Evolutionary conservation across 2,888 invertebrate species (phyloP), one percentile per base, ranked within the genome.

Genomic region (Nymphalis urticae): DNA sequence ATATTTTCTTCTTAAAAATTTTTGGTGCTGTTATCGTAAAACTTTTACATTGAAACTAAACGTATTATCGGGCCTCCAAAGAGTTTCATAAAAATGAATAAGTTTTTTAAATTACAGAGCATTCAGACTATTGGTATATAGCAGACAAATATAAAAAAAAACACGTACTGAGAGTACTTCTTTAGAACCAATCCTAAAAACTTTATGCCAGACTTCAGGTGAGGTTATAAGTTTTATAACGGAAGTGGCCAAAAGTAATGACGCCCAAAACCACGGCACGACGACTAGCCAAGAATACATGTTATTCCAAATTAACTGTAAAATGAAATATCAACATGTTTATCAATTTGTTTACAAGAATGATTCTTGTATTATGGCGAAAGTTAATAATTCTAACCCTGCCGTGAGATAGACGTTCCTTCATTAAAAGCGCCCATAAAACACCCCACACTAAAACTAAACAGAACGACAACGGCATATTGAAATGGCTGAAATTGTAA

Each of bases 271-370:
- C 79, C 85, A 85, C 2, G 92, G 91, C 50, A 90, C 70, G 2
- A 79, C 64, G 58, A 84, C 67, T 59, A 89, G 75, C 85, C 88
- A 88, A 10, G 78, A 68, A n/a, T 79, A 73, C 63, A 82, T 76
- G 65, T 89, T 92, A 75, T 91, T 92, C 89, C 88, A 92, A 48
- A 89, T 78, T 68, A 71, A 74, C 92, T 92, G 72, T 72, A 84
- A 84, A 51, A 32, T 56, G 8, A 32, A 56, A 17, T 24, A 17
- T 27, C 17, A 6, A 32, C 9, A 16, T 8, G 4, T 1, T 10
- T 19, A 5, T 21, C 10, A 19, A 21, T 21, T 9, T 51, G 19
- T 19, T 19, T 5, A 19, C 10, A 51, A 51, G 9, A 2, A 50
- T 19, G 8, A 42, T 42, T 42, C 27, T 32, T 42, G 3, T 4